Base-by-base conservation (phyloP, 2,888 invertebrate species). In the Bellardia pandia region DNA sequence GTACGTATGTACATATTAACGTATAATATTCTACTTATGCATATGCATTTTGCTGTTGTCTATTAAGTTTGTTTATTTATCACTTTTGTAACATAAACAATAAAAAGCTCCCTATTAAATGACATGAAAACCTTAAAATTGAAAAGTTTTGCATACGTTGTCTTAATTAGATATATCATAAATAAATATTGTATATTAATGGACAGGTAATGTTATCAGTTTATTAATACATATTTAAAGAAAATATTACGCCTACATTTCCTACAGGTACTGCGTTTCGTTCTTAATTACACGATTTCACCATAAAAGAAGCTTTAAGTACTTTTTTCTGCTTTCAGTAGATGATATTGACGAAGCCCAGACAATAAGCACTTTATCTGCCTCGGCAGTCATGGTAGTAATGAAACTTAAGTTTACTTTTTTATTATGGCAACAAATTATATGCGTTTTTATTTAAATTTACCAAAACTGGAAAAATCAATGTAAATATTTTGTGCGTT, bases 381-480 rank as follows among this genome's bases (percentile, higher is more conserved):
- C 16, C 48, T 37, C 37, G 6, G 37, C 37, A 37, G 53, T 16
- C 37, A 42, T 14, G 11, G 45, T 45, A 42, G 42, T 14, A 77
- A 78, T 16, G 37, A 45, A 13, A 23, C n/a, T 42, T 42, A 42
- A 64, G 37, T 14, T 48, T 62, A 51, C 1, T 51, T 13, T 42
- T 56, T 64, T 40, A 64, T 37, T 60, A 64, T n/a, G 51, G n/a
- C 3, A 51, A 51, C n/a, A 51, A 51, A 45, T 74, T 16, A 23
- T 33, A 56, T 45, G 48, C 7, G n/a, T 51, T 53, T 72, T 62
- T 51, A 30, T 51, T 37, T 51, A 45, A 37, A 23, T 66, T 76
- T 37, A 45, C 56, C 45, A 69, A 76, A 78, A 69, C 45, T 45
- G 48, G 48, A 60, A 53, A 23, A 69, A 69, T 58, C 48, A 78